Base-by-base conservation (phyloP, 2,888 invertebrate genomes). In the Gymnoscelis rufifasciata region DNA sequence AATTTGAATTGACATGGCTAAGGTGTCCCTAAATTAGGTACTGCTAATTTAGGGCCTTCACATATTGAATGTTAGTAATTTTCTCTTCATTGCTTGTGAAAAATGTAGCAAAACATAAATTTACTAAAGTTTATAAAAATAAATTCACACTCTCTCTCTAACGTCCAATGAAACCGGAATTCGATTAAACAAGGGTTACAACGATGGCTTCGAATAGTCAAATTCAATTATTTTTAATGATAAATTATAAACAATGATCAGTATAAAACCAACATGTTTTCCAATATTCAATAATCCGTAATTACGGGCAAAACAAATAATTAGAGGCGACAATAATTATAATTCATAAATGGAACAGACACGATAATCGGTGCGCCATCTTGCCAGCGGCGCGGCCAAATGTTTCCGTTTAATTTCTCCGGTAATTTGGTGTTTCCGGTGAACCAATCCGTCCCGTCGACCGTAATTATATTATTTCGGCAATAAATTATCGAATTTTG, bases 351-450 rank as follows among this genome's bases (percentile, higher is more conserved):
- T 79, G 76, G 82, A 76, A 82, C 83, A 78, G 78, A 76, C 77
- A 71, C 71, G 78, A 81, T 83, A 83, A 81, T 78, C 74, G 74
- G 40, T 51, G 74, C 87, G 78, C 88, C 88, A 88, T 88, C 87
- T 87, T 87, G 87, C 88, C 76, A 79, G 87, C 87, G 87, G 86
- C 83, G 74, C 83, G 74, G 77, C 84, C 88, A 86, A 88, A 87
- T 88, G 88, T 87, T 88, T 87, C 88, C 88, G 84, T 88, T 88
- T 88, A 88, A 88, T 88, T 88, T 88, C 88, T 88, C 82, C 80
- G 71, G 78, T 88, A 88, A 88, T 88, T 87, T 84, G 83, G 76
- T 73, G 75, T 79, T 86, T 87, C 88, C 88, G 83, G 80, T 67
- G 72, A 78, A 74, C 81, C 86, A 86, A 87, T 87, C 86, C 84